Percentiles rank a stretch among this genome's conserved stretches.
These are phyloP conservation scores for Myiopsitta monachus DNA, from an alignment of 2,113 vertebrate species.

Conservation along the genomic window DNA sequence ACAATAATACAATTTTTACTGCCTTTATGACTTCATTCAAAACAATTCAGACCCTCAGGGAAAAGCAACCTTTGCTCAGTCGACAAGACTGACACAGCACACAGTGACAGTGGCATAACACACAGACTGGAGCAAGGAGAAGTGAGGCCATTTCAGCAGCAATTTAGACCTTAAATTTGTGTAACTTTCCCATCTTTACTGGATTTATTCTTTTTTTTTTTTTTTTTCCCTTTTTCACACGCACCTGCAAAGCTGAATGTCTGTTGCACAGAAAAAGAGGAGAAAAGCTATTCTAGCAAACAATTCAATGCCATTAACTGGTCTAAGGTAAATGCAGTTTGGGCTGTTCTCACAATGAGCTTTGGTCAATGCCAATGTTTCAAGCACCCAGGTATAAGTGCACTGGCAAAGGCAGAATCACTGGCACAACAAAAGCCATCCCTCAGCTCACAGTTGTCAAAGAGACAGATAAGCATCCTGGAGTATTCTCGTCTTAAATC, in stretches of 20 bases:
- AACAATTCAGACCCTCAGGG: background rate
- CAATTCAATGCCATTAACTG: background rate
- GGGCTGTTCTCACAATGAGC: background rate
- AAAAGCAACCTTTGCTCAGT: background rate
- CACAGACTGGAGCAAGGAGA: background rate
- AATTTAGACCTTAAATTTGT: background rate
- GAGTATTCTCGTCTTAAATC: slow-evolving; percentile 44
- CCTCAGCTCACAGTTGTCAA: slow-evolving; percentile 43
- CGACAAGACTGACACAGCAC: background rate
- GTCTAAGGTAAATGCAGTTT: background rate
- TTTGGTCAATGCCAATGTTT: background rate
- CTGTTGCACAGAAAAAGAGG: background rate
- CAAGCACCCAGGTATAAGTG: background rate
- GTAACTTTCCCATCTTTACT: background rate
- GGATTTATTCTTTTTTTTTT: background rate
- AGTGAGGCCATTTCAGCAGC: background rate
- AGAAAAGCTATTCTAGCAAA: background rate
- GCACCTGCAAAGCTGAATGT: background rate
- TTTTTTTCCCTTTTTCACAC: background rate
- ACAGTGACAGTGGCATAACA: background rate
- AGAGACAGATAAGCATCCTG: slow-evolving; percentile 37
- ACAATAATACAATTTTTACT: background rate
- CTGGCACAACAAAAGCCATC: background rate
- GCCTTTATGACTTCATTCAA: background rate
- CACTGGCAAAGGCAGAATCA: background rate